phyloP scores from a whole-genome alignment of 2,888 invertebrate species.

The Punctoribates punctum region DNA sequence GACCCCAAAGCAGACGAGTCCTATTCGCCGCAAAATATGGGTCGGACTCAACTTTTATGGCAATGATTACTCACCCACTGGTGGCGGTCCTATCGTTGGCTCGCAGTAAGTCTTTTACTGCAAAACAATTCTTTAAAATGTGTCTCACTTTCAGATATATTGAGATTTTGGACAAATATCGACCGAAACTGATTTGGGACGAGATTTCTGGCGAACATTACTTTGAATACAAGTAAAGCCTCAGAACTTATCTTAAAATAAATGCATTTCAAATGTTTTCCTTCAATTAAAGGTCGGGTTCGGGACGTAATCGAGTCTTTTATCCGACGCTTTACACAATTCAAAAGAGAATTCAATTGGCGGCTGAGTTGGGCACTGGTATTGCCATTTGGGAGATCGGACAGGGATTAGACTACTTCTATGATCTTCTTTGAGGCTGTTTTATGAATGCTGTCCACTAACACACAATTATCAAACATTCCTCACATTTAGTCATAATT shows the following conservation, averaged over 20 bases:
- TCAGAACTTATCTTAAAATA: neutral
- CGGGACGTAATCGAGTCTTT: slow-evolving; percentile 69
- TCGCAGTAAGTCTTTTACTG: slow-evolving; percentile 61
- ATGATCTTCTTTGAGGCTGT: slow-evolving; percentile 68
- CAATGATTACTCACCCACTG: slow-evolving; percentile 72
- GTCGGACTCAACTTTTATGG: slow-evolving; percentile 92
- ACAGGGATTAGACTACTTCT: slow-evolving; percentile 90
- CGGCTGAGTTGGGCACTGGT: slow-evolving; percentile 73
- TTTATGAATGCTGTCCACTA: neutral
- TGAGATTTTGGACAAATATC: slow-evolving; percentile 67
- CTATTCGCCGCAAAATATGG: slow-evolving; percentile 67
- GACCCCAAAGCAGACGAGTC: slow-evolving; percentile 44
- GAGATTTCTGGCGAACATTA: slow-evolving; percentile 73
- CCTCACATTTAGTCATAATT: neutral
- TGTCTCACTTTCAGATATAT: slow-evolving; percentile 56
- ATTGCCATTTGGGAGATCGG: slow-evolving; percentile 94
- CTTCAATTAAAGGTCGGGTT: slow-evolving; percentile 57
- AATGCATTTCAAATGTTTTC: slow-evolving; percentile 37
- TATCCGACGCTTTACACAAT: slow-evolving; percentile 86
- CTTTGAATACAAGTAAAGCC: slow-evolving; percentile 69
- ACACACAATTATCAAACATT: neutral
- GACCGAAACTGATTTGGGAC: slow-evolving; percentile 73
- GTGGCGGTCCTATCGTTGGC: slow-evolving; percentile 77
- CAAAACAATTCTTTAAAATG: neutral
- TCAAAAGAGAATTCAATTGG: slow-evolving; percentile 71